Conservation (phyloP, 1,140 invertebrate genomes). For the Oncopodura yosiiana region DNA sequence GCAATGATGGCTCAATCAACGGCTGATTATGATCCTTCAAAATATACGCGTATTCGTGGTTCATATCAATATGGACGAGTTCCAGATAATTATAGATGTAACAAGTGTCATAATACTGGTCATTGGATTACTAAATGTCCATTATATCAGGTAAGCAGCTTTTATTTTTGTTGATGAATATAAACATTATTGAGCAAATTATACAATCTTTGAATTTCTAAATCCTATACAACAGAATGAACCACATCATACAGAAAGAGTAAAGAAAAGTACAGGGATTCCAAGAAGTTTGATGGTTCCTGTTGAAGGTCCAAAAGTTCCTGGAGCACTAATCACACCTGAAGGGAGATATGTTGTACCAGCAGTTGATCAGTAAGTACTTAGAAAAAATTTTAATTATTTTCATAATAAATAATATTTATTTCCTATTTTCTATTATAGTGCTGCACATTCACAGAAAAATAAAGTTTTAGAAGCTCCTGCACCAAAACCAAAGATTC, state of each 20-base stretch:
- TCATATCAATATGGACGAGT: conserved; percentile 77
- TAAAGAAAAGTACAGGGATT: conserved; percentile 93
- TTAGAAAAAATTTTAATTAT: background rate
- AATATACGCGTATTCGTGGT: conserved; percentile 80
- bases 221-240: background rate
- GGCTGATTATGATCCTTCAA: conserved; percentile 90
- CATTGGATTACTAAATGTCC: conserved; percentile 96
- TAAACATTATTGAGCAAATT: background rate
- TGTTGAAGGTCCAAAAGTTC: conserved; percentile 75
- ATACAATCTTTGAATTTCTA: background rate
- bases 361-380: conserved; percentile 73
- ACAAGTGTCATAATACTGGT: conserved; percentile 80
- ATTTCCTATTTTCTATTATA: conserved; percentile 41
- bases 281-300: conserved; percentile 91
- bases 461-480: conserved; percentile 49
- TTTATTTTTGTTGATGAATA: conserved; percentile 21
- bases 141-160: conserved; percentile 47
- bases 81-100: conserved; percentile 80
- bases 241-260: conserved; percentile 44
- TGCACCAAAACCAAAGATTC: conserved; percentile 61
- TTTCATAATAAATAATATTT: background rate
- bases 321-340: conserved; percentile 87
- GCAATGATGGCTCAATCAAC: conserved; percentile 95
- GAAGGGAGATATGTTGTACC: conserved; percentile 84
- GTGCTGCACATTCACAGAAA: conserved; percentile 63